Conservation (phyloP, 2,888 invertebrate species). For the Drosophila meridiana region DNA sequence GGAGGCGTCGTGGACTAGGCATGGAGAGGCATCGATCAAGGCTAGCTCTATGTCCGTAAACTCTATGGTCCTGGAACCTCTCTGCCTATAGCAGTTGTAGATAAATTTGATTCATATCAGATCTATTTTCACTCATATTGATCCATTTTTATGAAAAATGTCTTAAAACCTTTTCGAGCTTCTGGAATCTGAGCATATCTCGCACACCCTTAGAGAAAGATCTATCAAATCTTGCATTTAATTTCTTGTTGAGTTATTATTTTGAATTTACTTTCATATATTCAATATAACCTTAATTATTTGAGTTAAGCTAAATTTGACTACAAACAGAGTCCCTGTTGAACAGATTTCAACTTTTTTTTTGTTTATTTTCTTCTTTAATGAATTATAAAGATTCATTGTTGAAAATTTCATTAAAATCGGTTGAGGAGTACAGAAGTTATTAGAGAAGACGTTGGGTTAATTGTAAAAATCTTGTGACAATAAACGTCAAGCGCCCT, state of each 20-base stretch:
- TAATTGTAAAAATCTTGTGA: neutral
- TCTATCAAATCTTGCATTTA: slow-evolving; percentile 42
- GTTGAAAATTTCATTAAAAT: neutral
- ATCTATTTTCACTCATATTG: too few relatives aligned
- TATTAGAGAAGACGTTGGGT: neutral
- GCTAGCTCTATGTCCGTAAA: too few relatives aligned
- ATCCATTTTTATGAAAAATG: neutral
- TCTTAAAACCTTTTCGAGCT: neutral
- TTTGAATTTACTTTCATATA: neutral
- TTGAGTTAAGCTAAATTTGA: too few relatives aligned
- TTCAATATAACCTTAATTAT: too few relatives aligned
- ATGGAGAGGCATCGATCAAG: too few relatives aligned
- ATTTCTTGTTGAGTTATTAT: neutral
- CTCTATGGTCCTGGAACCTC: too few relatives aligned
- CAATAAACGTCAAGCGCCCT: neutral
- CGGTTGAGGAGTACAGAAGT: neutral
- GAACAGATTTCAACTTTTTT: slow-evolving; percentile 8
- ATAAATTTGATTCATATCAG: too few relatives aligned
- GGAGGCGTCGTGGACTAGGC: neutral
- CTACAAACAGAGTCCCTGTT: neutral
- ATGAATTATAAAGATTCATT: neutral
- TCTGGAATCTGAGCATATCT: neutral
- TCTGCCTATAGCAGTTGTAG: too few relatives aligned
- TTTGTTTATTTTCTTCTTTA: neutral
- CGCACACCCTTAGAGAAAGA: neutral